Percentiles rank a stretch among this genome's conserved stretches.
Conservation (phyloP, 1,140 invertebrate genomes). For the Drosophila bipectinata region DNA sequence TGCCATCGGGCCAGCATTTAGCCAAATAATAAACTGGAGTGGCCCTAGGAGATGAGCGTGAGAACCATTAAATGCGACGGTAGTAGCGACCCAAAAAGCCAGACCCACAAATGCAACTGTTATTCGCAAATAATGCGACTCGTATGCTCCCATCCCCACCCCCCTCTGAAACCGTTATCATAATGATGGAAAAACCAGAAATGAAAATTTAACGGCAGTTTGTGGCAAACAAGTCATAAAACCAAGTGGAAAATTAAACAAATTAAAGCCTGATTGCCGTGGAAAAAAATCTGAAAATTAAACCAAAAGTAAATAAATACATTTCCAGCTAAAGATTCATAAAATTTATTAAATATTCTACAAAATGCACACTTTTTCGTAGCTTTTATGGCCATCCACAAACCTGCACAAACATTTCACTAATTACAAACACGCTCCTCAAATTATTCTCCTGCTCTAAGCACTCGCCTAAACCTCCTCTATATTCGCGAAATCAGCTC, state of each 20-base stretch:
- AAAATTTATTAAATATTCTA: neutral
- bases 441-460: conserved; percentile 29
- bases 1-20: conserved; percentile 61
- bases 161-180: conserved; percentile 44
- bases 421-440: conserved; percentile 52
- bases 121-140: conserved; percentile 46
- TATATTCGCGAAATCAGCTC: conserved; percentile 33
- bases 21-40: conserved; percentile 70
- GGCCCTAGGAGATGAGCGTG: conserved; percentile 33
- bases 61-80: conserved; percentile 36
- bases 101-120: conserved; percentile 34
- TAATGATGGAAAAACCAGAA: conserved; percentile 58
- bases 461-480: conserved; percentile 14
- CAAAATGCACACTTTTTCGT: conserved; percentile 21
- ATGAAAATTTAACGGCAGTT: conserved; percentile 51
- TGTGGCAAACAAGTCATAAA: conserved; percentile 17
- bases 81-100: conserved; percentile 21
- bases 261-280: conserved; percentile 43
- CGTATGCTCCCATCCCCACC: conserved; percentile 18
- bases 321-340: too few species aligned
- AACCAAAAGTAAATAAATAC: too few species aligned
- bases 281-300: neutral
- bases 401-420: conserved; percentile 52
- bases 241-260: conserved; percentile 44
- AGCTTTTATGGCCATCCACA: neutral